phyloP scores from a whole-genome alignment of 1,140 invertebrate genomes.

The Eueides isabella region DNA sequence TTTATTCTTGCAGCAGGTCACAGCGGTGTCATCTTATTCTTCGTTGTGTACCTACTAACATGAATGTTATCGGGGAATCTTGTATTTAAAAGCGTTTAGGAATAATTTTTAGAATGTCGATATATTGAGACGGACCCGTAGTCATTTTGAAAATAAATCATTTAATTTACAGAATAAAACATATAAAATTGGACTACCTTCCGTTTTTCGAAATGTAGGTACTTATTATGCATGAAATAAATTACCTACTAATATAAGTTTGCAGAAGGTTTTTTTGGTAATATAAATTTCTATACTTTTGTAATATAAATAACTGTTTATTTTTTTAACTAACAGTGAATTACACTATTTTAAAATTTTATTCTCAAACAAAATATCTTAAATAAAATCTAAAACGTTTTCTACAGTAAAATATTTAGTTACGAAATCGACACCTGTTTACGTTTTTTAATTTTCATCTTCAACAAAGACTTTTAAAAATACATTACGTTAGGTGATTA shows the following conservation, averaged over 20 bases:
- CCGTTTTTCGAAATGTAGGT: too few species aligned
- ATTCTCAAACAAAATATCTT: too few species aligned
- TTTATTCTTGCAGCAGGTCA: conserved; percentile 28
- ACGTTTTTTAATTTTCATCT: not conserved
- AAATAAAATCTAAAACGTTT: too few species aligned
- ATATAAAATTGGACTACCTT: too few species aligned
- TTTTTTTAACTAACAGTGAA: too few species aligned
- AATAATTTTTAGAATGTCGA: not conserved
- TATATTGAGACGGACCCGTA: not conserved
- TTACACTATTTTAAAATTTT: too few species aligned
- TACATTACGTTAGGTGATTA: not conserved
- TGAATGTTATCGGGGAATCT: not conserved
- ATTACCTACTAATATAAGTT: too few species aligned
- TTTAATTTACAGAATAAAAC: not conserved
- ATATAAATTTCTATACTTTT: too few species aligned
- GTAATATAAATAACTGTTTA: too few species aligned
- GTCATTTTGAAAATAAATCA: not conserved
- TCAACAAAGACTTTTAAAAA: not conserved
- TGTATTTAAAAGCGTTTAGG: not conserved
- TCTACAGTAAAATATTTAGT: too few species aligned
- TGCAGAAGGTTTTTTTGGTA: too few species aligned
- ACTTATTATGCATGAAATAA: too few species aligned
- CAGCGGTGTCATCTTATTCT: conserved; percentile 9
- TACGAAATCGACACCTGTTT: not conserved
- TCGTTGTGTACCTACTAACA: not conserved